phyloP scores from a whole-genome alignment of 2,797 vertebrate genomes.

The Xerus rutilus region DNA sequence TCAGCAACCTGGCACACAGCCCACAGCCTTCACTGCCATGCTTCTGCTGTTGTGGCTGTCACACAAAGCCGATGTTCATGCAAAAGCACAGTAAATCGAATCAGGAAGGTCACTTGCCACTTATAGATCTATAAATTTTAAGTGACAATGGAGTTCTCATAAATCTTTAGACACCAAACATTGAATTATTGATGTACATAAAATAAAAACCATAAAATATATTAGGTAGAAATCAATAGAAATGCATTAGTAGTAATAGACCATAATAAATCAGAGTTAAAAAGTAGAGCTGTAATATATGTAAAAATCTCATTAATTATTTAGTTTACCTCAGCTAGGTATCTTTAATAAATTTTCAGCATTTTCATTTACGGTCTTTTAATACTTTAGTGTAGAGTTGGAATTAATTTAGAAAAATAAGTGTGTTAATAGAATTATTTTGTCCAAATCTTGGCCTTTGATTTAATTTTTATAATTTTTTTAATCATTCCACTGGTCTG shows the following conservation, averaged over 20 bases:
- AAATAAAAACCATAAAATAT: background rate
- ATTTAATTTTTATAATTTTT: conserved; percentile 16
- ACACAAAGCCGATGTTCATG: background rate
- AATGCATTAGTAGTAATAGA: background rate
- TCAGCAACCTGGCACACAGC: too few relatives aligned
- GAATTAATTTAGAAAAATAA: conserved; percentile 13
- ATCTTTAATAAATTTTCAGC: background rate
- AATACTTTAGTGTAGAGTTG: conserved; percentile 2
- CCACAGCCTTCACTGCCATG: background rate
- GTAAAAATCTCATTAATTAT: background rate
- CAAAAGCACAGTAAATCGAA: background rate
- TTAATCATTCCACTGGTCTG: background rate
- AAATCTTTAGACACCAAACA: background rate
- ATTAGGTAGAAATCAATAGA: background rate
- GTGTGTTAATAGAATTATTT: conserved; percentile 38
- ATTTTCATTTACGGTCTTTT: conserved; percentile 40
- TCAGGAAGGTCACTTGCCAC: background rate
- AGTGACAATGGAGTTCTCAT: background rate
- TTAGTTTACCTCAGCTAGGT: conserved; percentile 18
- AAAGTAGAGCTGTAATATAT: background rate
- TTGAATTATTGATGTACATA: background rate
- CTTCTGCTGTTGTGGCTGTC: rapidly evolving
- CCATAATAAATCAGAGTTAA: background rate
- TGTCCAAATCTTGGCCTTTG: background rate
- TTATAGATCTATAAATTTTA: background rate